These are phyloP conservation scores for Orchesella cincta DNA, from an alignment of 1,140 invertebrate species.

Conservation along the genomic window DNA sequence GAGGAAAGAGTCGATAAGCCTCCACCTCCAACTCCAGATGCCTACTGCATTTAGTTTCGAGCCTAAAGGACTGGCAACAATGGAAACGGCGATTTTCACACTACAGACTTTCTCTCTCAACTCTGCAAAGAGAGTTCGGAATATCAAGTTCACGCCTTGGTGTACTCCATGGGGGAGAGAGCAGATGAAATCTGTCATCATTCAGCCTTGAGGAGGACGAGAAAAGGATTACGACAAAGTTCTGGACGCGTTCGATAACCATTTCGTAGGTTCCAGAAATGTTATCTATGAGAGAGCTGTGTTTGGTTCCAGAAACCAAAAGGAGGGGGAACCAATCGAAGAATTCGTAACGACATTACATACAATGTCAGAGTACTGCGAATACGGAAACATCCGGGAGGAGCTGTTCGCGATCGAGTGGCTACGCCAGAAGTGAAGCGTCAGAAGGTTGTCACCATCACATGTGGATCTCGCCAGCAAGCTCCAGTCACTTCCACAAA, in stretches of 20 bases:
- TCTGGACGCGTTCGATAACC: conserved; percentile 41
- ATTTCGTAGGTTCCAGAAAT: conserved; percentile 45
- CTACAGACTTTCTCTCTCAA: too few species aligned
- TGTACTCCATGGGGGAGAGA: too few species aligned
- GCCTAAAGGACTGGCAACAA: too few species aligned
- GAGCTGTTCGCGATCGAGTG: conserved; percentile 48
- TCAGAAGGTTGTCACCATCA: conserved; percentile 50
- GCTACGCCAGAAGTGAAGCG: conserved; percentile 54
- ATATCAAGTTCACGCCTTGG: too few species aligned
- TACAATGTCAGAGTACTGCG: conserved; percentile 24
- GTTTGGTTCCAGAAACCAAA: conserved; percentile 47
- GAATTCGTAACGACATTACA: conserved; percentile 47
- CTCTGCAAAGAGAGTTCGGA: too few species aligned
- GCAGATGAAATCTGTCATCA: too few species aligned
- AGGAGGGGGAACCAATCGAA: conserved; percentile 44
- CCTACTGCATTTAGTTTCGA: too few species aligned
- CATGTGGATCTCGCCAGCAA: neutral
- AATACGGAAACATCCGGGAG: conserved; percentile 23
- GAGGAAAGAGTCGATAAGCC: too few species aligned
- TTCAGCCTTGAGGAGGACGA: too few species aligned
- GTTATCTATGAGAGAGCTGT: conserved; percentile 46
- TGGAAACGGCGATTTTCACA: too few species aligned
- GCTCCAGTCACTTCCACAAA: neutral
- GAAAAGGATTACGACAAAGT: conserved; percentile 44
- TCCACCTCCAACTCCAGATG: too few species aligned